Conservation (phyloP, 2,113 vertebrate species). For the human (Homo sapiens) region DNA sequence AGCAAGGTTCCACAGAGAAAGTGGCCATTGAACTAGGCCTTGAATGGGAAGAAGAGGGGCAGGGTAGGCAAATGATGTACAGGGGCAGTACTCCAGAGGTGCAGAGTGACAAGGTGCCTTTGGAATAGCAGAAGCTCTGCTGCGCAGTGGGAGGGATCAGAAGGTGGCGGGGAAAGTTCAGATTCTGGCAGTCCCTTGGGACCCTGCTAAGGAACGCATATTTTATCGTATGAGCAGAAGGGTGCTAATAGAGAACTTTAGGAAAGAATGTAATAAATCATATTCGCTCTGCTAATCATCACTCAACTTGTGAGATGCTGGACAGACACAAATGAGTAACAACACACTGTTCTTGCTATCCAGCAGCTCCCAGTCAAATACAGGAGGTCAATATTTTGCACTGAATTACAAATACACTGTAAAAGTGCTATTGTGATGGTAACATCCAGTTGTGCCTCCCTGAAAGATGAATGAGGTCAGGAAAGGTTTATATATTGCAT, state of each 20-base stretch:
- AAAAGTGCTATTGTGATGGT: fast-evolving
- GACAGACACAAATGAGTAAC: background rate
- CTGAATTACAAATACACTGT: background rate
- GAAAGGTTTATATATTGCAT: background rate
- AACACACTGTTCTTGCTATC: background rate
- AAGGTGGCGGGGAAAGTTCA: fast-evolving
- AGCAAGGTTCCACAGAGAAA: background rate
- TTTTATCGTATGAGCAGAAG: background rate
- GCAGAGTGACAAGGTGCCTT: fast-evolving
- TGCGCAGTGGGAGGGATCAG: background rate
- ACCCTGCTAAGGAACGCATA: background rate
- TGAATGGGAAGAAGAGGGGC: background rate
- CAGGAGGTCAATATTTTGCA: background rate
- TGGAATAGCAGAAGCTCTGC: background rate
- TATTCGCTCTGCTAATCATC: background rate
- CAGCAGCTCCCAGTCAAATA: background rate
- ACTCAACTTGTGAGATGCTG: background rate
- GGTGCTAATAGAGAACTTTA: background rate
- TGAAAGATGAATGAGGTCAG: background rate
- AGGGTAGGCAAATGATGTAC: background rate
- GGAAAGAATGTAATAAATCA: background rate
- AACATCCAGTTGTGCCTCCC: too few relatives aligned
- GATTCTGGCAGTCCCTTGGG: background rate
- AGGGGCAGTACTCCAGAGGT: too few relatives aligned
- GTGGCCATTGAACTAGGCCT: background rate